Evolutionary conservation across 2,888 invertebrate species (phyloP).

Genomic region (Acanthococcus lagerstroemiae): DNA sequence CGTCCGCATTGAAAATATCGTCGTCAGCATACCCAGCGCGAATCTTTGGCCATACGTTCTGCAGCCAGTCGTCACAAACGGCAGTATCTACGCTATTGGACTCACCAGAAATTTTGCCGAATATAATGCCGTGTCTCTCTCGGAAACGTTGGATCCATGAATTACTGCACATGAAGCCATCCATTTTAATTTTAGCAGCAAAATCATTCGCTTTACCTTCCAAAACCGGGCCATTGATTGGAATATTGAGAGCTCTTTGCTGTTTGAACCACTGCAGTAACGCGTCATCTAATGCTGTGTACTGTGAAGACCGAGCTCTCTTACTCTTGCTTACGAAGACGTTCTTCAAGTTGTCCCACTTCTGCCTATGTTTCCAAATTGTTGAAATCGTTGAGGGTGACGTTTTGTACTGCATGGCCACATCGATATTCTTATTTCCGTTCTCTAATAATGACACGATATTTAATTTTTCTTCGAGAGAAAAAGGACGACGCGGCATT

Average conservation of each 20-base stretch:
- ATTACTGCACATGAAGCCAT: slow-evolving; percentile 32
- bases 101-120: slow-evolving; percentile 36
- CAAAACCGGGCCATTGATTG: slow-evolving; percentile 30
- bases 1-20: slow-evolving; percentile 38
- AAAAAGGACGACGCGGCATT: no score
- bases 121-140: slow-evolving; percentile 15
- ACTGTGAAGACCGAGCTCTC: not conserved
- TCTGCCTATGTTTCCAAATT: not conserved
- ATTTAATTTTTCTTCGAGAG: no score
- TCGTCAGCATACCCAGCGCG: slow-evolving; percentile 35
- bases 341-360: no score
- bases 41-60: slow-evolving; percentile 32
- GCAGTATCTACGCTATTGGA: slow-evolving; percentile 29
- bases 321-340: not conserved
- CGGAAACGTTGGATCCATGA: slow-evolving; percentile 36
- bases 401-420: no score
- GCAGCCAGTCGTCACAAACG: slow-evolving; percentile 33
- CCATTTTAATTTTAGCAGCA: slow-evolving; percentile 33
- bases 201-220: slow-evolving; percentile 34
- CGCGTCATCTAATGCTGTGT: not conserved
- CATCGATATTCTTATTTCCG: no score
- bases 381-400: no score
- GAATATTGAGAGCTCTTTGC: slow-evolving; percentile 24
- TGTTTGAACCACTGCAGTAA: slow-evolving; percentile 29
- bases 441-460: no score